Evolutionary conservation across 1,140 invertebrate species (phyloP), one percentile per base, ranked within the genome.

Genomic region (Pectinophora gossypiella): DNA sequence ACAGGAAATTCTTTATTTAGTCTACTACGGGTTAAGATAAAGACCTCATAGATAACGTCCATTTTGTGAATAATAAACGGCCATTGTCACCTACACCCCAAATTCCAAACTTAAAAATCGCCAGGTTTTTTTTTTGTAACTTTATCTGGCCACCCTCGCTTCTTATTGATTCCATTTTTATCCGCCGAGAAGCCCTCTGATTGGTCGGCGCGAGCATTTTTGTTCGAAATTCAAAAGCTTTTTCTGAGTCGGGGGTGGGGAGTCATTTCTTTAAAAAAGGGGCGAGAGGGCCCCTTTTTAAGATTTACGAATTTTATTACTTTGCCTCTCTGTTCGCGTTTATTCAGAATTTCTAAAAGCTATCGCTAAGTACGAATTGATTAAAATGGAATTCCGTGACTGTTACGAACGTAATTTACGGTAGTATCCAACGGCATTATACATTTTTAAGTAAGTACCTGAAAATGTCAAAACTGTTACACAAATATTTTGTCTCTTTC

Each of bases 221-320:
- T 83, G 76, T 81, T 76, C 68, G 46, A 54, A 68, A 72, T 79
- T 74, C 74, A 72, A 79, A 75, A 79, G 79, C 59, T 85, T 85
- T 85, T 85, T 83, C 74, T 81, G 61, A 7, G 18, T 63, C 52
- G 72, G 73, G 70, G 81, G 81, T 73, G 79, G 72, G 50, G 61
- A 66, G 65, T 50, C 60, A 60, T 52, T 72, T 68, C 73, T 73
- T 73, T 59, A 61, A 69, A 75, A 65, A 63, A 47, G 51, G 48
- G 27, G 44, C 27, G n/a, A n/a, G 27, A 32, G 9, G 9, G 9
- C 27, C 27, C 27, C 27, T 32, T 32, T 32, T 32, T 32, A 12
- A 32, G n/a, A 32, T 32, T 32, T 32, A 32, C 27, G 27, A 32
- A 32, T 32, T 32, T 32, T 32, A 32, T 12, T 32, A 32, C 27